Base-by-base conservation (phyloP, 2,113 vertebrate genomes). In the Notarius lentiginosus region DNA sequence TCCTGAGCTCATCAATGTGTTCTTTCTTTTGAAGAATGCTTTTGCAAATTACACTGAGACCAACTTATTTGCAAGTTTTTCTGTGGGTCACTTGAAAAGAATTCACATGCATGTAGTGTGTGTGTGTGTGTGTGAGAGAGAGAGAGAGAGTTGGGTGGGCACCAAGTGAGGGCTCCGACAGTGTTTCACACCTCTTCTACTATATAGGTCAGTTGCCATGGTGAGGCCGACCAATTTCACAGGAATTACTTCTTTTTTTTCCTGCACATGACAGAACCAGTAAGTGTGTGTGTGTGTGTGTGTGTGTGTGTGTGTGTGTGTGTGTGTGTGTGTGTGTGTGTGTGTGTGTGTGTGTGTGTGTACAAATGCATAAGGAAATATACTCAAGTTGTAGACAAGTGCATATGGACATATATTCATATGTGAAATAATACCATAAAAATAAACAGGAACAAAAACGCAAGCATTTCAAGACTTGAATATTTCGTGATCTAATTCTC, bases 141-240 rank as follows among this genome's bases (percentile, higher is more conserved):
- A 34, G 34, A 34, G 34, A 34, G 34, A 41, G 34, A 41, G 41
- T 53, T 86, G 77, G 11, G 41, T 51, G 84, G 85, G 81, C 83
- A 86, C 51, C 81, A 79, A 70, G 30, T 72, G 61, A 70, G 82
- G 86, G 76, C 65, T 76, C 60, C 17, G 58, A 82, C 75, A 68
- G 60, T 53, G 73, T 75, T 89, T 84, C 85, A 89, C 84, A 77
- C 85, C 82, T 84, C 76, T 84, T 90, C 79, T 70, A 89, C 86
- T 51, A 55, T 68, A 85, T 83, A 86, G 86, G 84, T 58, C 84
- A 82, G 87, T 90, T 90, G 88, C 88, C 86, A 90, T 89, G 88
- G 90, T 83, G 84, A 88, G 86, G 68, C 66, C 61, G 60, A 89
- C 82, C 70, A 85, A 68, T 90, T 90, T 86, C 85, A 87, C 76